Conservation (phyloP, 2,797 vertebrate species). For the Macrochelys suwanniensis region DNA sequence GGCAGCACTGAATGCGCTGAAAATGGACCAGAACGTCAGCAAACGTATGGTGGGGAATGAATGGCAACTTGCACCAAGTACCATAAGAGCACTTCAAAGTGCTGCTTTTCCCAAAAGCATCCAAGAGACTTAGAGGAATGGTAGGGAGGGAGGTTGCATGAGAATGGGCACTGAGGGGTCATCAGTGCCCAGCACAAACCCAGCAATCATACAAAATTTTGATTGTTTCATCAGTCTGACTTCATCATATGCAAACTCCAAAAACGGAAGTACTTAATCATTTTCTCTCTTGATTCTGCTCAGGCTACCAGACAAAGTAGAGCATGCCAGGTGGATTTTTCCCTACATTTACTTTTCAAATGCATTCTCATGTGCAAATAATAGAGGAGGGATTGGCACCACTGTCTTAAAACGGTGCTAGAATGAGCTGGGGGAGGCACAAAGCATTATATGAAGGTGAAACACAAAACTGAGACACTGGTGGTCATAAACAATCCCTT, state of each 20-base stretch:
- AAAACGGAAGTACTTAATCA: conserved; percentile 42
- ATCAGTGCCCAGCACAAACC: background rate
- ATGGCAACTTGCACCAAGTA: background rate
- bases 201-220: conserved; percentile 38
- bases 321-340: conserved; percentile 6
- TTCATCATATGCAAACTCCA: conserved; percentile 35
- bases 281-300: conserved; percentile 31
- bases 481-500: background rate
- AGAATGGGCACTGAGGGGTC: background rate
- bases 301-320: conserved; percentile 13
- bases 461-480: background rate
- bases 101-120: background rate
- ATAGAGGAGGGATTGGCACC: background rate
- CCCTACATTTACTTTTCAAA: background rate
- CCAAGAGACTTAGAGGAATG: background rate
- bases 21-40: background rate
- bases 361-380: background rate
- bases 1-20: background rate
- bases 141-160: background rate
- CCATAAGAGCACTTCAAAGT: background rate
- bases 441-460: background rate
- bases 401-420: background rate
- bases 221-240: background rate
- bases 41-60: background rate
- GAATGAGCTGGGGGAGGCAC: background rate